Conservation (phyloP, 2,888 invertebrate genomes). For the Trichopoda pennipes region DNA sequence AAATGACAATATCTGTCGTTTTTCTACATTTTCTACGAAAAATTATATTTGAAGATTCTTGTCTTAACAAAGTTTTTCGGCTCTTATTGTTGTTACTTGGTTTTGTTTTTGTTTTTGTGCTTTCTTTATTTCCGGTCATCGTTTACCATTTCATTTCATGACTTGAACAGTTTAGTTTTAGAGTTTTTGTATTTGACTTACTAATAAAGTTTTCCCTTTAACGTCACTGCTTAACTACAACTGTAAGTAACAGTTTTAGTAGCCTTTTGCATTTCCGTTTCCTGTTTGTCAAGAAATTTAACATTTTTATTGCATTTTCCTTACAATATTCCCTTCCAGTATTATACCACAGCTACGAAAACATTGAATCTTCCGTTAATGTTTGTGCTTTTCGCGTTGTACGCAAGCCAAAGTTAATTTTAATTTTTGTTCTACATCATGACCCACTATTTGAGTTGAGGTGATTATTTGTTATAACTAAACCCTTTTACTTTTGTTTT, state of each 20-base stretch:
- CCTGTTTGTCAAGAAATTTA: slow-evolving; percentile 59
- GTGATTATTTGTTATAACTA: slow-evolving; percentile 56
- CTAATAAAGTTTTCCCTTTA: slow-evolving; percentile 47
- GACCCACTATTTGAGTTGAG: slow-evolving; percentile 52
- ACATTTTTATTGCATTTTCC: slow-evolving; percentile 63
- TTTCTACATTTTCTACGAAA: not conserved
- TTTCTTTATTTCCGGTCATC: slow-evolving; percentile 54
- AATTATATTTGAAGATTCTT: slow-evolving; percentile 52
- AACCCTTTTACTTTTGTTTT: slow-evolving; percentile 10
- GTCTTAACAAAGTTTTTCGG: slow-evolving; percentile 23
- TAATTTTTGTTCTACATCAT: slow-evolving; percentile 55
- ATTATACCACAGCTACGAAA: not conserved
- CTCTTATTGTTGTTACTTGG: not conserved
- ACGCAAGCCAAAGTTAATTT: slow-evolving; percentile 54
- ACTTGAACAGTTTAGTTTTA: slow-evolving; percentile 35
- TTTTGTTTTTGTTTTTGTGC: too few species aligned
- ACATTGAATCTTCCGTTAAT: not conserved
- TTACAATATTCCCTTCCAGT: slow-evolving; percentile 5
- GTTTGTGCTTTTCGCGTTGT: slow-evolving; percentile 41
- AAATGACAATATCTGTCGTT: slow-evolving; percentile 49
- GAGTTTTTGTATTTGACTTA: slow-evolving; percentile 42
- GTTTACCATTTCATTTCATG: slow-evolving; percentile 45
- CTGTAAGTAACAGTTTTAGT: slow-evolving; percentile 32
- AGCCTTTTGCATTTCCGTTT: slow-evolving; percentile 63
- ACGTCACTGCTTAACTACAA: not conserved